A percentile compares a stretch with the other conserved stretches of the same genome.
phyloP scores from a whole-genome alignment of 2,113 vertebrate species.

The Psilopsiagon aymara region DNA sequence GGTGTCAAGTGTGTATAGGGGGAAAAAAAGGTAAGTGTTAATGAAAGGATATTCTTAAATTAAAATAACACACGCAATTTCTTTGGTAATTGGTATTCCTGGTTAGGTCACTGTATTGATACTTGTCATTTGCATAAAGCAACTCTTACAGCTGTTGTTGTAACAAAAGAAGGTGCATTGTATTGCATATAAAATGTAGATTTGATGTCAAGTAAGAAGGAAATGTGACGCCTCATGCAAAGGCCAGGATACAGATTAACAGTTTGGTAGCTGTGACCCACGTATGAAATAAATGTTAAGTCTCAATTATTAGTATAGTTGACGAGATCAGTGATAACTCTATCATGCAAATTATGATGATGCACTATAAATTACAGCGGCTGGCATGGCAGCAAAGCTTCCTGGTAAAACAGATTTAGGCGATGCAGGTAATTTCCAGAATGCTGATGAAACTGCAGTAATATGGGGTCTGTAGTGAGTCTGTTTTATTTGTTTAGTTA shows the following conservation, averaged over 20 bases:
- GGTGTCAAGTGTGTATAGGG: neutral
- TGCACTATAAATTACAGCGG: neutral
- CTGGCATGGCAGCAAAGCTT: neutral
- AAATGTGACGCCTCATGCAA: neutral
- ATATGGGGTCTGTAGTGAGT: neutral
- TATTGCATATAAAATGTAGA: neutral
- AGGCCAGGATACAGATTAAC: neutral
- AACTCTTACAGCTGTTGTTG: neutral
- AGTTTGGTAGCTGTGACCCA: neutral
- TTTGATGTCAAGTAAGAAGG: neutral
- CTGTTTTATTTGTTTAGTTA: neutral
- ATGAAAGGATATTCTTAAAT: neutral
- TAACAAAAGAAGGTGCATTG: neutral
- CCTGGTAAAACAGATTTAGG: neutral
- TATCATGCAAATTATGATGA: neutral
- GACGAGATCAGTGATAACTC: neutral
- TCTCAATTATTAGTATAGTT: neutral
- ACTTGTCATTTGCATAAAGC: neutral
- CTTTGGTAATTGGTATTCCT: neutral
- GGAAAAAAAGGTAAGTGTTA: neutral
- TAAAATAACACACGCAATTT: neutral
- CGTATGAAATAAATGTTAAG: neutral
- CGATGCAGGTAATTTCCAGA: neutral
- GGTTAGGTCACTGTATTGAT: neutral
- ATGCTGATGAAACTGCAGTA: neutral